These are phyloP conservation scores for Spongilla lacustris DNA, from an alignment of 37 sponge, comb jelly and placozoan genomes.

Conservation along the genomic window DNA sequence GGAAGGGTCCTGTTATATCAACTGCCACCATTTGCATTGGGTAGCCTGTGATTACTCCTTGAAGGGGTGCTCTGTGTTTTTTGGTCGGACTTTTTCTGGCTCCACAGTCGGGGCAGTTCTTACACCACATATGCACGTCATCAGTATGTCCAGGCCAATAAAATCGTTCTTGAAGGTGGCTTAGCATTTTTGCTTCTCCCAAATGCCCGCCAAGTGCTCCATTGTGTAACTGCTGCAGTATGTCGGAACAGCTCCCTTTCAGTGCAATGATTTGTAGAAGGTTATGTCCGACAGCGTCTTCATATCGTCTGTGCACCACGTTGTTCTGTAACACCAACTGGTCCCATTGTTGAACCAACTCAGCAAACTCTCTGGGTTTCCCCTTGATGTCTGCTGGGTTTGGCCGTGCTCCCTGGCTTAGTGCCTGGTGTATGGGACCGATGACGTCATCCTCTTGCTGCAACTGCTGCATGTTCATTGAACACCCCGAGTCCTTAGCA, in stretches of 20 bases:
- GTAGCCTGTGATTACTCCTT: background rate
- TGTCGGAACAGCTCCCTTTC: background rate
- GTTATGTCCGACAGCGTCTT: background rate
- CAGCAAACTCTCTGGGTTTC: background rate
- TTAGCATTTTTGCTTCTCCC: background rate
- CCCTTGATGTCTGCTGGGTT: background rate
- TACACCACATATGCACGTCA: conserved; percentile 6
- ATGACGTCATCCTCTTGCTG: conserved; percentile 14
- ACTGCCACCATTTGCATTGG: conserved; percentile 24
- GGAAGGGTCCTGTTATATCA: conserved; percentile 26
- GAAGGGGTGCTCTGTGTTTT: conserved; percentile 8
- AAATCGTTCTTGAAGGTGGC: conserved; percentile 30
- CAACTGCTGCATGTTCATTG: background rate
- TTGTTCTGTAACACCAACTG: conserved; percentile 9
- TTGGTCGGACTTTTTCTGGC: conserved; percentile 7
- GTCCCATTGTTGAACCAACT: conserved; percentile 27
- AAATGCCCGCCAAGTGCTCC: conserved; percentile 25
- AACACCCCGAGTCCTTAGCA: background rate
- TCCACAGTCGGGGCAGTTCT: conserved; percentile 8
- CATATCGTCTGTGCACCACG: background rate
- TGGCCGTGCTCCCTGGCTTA: background rate
- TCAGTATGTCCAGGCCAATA: conserved; percentile 31
- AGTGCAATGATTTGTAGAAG: conserved; percentile 2
- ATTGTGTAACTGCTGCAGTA: conserved; percentile 10
- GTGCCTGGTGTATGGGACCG: background rate